phyloP scores from a whole-genome alignment of 2,113 vertebrate genomes.

The Leuciscus idus region DNA sequence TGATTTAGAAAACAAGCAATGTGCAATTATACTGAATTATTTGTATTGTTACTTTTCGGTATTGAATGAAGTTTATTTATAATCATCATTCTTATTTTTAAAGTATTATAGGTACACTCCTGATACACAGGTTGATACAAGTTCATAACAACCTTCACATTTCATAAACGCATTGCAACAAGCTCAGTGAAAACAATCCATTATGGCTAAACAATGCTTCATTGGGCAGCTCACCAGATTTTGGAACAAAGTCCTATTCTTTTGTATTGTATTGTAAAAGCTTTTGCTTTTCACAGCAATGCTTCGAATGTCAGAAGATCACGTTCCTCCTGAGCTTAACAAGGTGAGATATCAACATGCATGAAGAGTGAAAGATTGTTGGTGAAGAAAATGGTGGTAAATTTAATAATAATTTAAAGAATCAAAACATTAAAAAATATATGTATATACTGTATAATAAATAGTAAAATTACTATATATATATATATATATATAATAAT shows the following conservation, averaged over 20 bases:
- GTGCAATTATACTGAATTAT: background rate
- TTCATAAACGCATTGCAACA: background rate
- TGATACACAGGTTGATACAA: constrained; percentile 9
- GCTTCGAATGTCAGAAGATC: constrained; percentile 98
- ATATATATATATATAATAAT: no score
- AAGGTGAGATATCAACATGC: constrained; percentile 80
- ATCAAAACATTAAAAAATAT: background rate
- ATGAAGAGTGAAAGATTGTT: background rate
- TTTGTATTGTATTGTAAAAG: background rate
- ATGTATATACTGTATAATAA: no score
- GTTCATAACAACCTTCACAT: background rate
- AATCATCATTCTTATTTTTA: background rate
- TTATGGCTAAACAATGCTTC: background rate
- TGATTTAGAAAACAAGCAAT: no score
- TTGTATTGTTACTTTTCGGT: background rate
- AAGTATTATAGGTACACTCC: background rate
- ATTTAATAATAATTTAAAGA: background rate
- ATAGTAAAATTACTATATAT: no score
- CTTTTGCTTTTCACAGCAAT: constrained; percentile 79
- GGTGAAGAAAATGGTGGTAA: background rate
- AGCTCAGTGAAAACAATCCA: background rate
- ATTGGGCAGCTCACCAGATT: background rate
- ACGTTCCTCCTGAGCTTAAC: constrained; percentile 93
- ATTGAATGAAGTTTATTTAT: background rate
- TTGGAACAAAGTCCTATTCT: background rate